Percentiles rank a stretch among this genome's conserved stretches.
phyloP scores from a whole-genome alignment of 2,797 vertebrate species.

The Balearica regulorum region DNA sequence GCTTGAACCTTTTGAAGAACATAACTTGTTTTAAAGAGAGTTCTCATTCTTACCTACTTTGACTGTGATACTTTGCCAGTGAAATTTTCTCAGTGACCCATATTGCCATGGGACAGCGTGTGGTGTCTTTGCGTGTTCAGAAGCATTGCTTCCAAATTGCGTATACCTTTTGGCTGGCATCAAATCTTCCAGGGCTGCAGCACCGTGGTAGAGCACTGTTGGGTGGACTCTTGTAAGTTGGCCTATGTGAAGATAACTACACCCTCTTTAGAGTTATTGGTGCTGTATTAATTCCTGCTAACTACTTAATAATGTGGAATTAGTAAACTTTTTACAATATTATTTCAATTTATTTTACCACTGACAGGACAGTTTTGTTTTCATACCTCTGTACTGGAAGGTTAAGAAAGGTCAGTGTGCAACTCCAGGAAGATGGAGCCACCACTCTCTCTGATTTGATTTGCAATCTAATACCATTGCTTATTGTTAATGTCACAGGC shows the following conservation, averaged over 20 bases:
- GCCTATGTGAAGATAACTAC: not conserved
- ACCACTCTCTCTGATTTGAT: not conserved
- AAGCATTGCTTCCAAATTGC: not conserved
- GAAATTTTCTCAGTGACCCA: not conserved
- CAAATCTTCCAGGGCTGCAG: not conserved
- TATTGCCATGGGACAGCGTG: fast-evolving
- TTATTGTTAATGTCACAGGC: not conserved
- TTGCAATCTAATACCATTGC: not conserved
- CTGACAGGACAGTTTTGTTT: not conserved
- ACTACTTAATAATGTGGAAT: not conserved
- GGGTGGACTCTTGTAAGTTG: not conserved
- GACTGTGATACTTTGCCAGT: not conserved
- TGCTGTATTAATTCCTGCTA: not conserved
- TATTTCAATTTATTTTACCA: not conserved
- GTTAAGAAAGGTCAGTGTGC: not conserved
- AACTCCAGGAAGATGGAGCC: not conserved
- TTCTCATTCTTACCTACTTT: not conserved
- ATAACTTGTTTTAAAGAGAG: not conserved
- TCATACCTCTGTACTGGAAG: not conserved
- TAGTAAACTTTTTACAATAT: not conserved
- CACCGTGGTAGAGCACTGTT: not conserved
- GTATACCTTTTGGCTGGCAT: not conserved
- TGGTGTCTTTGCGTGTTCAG: not conserved
- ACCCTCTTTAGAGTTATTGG: not conserved
- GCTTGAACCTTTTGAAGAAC: not conserved